Evolutionary conservation across 2,113 vertebrate species (phyloP).

Genomic region (Pipra filicauda): DNA sequence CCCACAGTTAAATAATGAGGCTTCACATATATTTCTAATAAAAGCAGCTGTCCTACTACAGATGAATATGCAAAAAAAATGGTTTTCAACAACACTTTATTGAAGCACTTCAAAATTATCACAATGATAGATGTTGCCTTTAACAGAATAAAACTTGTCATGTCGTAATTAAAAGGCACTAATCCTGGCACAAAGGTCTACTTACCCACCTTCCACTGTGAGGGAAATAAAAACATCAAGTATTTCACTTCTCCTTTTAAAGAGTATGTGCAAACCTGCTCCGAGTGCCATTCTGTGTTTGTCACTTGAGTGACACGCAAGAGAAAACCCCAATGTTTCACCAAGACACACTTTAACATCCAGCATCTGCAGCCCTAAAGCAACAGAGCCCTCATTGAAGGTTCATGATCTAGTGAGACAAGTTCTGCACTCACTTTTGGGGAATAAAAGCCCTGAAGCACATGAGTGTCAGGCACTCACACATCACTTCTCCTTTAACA

Average conservation of each 20-base stretch:
- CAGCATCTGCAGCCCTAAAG: neutral
- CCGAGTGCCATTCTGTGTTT: neutral
- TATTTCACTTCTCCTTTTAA: neutral
- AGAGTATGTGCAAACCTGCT: neutral
- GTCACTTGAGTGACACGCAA: rapidly evolving
- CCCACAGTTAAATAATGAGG: neutral
- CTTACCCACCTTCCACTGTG: slow-evolving; percentile 38
- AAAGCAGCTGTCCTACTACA: neutral
- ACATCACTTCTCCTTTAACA: neutral
- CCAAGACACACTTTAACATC: neutral
- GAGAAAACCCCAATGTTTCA: neutral
- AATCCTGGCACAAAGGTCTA: slow-evolving; percentile 57
- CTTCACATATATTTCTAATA: neutral
- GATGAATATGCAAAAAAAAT: neutral
- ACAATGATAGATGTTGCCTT: slow-evolving; percentile 57
- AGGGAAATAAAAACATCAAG: neutral
- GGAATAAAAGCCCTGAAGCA: neutral
- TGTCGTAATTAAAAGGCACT: slow-evolving; percentile 57
- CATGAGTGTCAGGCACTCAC: neutral
- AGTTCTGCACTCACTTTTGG: neutral
- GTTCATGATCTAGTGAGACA: neutral
- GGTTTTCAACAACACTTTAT: slow-evolving; percentile 56
- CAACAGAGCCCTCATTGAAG: neutral
- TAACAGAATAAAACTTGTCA: slow-evolving; percentile 49
- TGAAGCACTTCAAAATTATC: slow-evolving; percentile 61